Evolutionary conservation across 1,140 invertebrate species (phyloP).

Genomic region (Melanaphis sacchari): DNA sequence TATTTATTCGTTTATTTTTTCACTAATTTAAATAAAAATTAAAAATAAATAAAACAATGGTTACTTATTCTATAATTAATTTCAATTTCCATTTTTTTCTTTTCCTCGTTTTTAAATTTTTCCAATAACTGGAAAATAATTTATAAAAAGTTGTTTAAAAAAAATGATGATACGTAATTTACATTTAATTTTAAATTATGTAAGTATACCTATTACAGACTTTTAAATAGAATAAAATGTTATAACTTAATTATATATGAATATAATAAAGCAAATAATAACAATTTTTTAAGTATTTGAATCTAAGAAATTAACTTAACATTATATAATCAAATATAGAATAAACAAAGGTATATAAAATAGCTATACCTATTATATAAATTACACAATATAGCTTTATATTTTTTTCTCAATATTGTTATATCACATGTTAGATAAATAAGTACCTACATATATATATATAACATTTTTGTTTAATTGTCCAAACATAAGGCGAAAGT

Average conservation of each 20-base stretch:
- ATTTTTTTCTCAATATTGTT: conserved; percentile 3
- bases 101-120: background rate
- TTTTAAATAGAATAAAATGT: background rate
- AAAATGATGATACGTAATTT: background rate
- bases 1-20: background rate
- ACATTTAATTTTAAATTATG: background rate
- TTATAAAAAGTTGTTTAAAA: background rate
- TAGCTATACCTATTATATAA: background rate
- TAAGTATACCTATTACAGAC: background rate
- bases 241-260: background rate
- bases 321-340: background rate
- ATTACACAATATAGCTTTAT: background rate
- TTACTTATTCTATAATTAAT: background rate
- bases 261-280: background rate
- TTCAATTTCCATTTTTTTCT: background rate
- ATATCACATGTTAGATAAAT: background rate
- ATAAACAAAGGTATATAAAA: background rate
- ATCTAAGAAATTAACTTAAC: background rate
- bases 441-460: background rate
- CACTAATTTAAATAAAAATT: no score
- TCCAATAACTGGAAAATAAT: background rate
- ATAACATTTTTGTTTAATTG: background rate
- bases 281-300: background rate
- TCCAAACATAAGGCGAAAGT: background rate
- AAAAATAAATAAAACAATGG: background rate